These are phyloP conservation scores for Sebastes schlegelii DNA, from an alignment of 2,113 vertebrate species.

Conservation along the genomic window DNA sequence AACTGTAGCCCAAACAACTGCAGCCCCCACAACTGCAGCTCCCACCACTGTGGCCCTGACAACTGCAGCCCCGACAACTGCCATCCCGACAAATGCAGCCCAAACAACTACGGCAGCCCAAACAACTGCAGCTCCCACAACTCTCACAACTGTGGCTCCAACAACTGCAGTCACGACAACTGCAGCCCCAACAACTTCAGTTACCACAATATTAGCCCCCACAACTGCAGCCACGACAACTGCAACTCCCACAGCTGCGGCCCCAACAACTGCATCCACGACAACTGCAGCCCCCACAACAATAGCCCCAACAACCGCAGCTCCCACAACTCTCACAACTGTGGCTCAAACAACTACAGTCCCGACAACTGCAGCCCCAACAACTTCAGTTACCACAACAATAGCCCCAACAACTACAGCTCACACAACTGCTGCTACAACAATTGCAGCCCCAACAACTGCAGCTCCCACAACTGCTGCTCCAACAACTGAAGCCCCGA, in stretches of 20 bases:
- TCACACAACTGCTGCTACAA: too few relatives aligned
- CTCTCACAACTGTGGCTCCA: neutral
- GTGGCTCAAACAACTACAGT: too few relatives aligned
- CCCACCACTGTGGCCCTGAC: neutral
- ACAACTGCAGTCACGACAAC: neutral
- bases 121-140: neutral
- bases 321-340: too few relatives aligned
- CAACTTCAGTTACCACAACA: neutral
- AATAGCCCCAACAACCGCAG: neutral
- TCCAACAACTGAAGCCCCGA: too few relatives aligned
- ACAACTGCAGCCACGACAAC: neutral
- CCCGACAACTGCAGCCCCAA: neutral
- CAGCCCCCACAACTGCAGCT: fast-evolving
- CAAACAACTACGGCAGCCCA: neutral
- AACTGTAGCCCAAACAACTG: neutral
- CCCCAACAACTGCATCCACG: neutral
- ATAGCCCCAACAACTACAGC: too few relatives aligned
- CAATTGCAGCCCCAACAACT: neutral
- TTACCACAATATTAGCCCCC: fast-evolving
- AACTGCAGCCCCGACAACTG: neutral
- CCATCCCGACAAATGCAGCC: neutral
- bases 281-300: neutral
- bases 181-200: neutral
- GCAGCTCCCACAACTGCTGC: too few relatives aligned
- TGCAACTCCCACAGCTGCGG: fast-evolving